These are phyloP conservation scores for Leucoraja erinaceus DNA, from an alignment of 2,113 vertebrate species.

Conservation along the genomic window DNA sequence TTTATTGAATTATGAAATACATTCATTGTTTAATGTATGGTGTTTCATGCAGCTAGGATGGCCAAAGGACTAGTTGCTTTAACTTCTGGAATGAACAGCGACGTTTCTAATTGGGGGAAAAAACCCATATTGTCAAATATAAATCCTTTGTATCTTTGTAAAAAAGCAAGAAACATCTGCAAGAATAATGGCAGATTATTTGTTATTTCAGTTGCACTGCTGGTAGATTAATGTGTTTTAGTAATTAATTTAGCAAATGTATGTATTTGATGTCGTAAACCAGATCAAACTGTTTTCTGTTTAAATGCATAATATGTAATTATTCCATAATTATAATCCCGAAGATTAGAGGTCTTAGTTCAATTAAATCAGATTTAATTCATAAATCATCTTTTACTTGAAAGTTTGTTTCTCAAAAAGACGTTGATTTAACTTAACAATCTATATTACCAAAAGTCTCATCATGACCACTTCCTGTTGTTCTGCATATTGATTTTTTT, in stretches of 20 bases:
- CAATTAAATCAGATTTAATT: too few species aligned
- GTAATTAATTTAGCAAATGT: neutral
- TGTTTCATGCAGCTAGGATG: neutral
- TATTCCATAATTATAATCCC: neutral
- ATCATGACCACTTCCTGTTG: too few species aligned
- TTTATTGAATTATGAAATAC: conserved; percentile 2
- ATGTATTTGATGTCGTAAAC: neutral
- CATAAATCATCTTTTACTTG: neutral
- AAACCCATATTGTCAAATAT: neutral
- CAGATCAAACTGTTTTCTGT: neutral
- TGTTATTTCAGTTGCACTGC: neutral
- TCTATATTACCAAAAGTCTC: too few species aligned
- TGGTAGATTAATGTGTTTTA: neutral
- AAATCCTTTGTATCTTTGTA: neutral
- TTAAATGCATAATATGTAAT: neutral
- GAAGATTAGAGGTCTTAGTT: neutral
- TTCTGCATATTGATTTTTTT: too few species aligned
- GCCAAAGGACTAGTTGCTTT: neutral
- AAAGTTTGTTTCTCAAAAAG: neutral
- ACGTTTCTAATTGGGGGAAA: neutral
- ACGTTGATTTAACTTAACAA: neutral
- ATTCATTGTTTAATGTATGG: neutral
- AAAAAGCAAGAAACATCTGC: neutral
- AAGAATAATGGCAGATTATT: neutral
- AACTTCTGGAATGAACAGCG: neutral